Evolutionary conservation across 92 coral and sea anemone species (phyloP), one percentile per base, ranked within the genome.

Genomic region (Heliopora coerulea): DNA sequence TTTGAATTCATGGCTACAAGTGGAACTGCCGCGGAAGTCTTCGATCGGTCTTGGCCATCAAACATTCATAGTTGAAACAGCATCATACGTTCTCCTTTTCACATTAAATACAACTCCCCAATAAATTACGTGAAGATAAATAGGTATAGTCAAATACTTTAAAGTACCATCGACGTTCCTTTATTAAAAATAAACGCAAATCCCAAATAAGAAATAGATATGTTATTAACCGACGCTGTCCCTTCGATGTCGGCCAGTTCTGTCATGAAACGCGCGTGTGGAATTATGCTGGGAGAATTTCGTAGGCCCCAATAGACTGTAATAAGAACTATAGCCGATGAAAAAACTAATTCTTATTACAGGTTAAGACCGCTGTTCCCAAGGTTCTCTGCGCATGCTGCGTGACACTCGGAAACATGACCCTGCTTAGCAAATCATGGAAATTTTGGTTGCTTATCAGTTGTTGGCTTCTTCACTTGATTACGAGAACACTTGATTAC

Each of bases 261-360:
- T 50, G 76, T 69, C 76, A 52, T 34, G 77, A 52, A 28, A 19
- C 63, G 57, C 77, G 77, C 77, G 62, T 70, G 62, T 68, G 31
- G 25, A 68, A 65, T 29, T 19, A 52, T 11, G 21, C 41, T 54
- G 77, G 77, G 62, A 70, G 77, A 70, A 70, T 70, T 52, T 54
- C 21, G n/a, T 15, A 13, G 12, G 11, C 59, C 10, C 29, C 37
- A 17, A 26, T 63, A 17, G 27, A 8, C 14, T 7, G 33, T n/a
- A 34, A 12, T 14, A 18, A 14, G 10, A 2, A 35, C 19, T 12
- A n/a, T 1, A 27, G 12, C 3, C 12, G 46, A 50, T 15, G 54
- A 14, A 25, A 48, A 70, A 52, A 56, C 35, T 8, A 20, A 30
- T 50, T 31, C 29, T 19, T 23, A 33, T 70, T 70, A 56, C 58